These are phyloP conservation scores for Steinernema carpocapsae DNA, from an alignment of 2,888 invertebrate species.

Conservation along the genomic window DNA sequence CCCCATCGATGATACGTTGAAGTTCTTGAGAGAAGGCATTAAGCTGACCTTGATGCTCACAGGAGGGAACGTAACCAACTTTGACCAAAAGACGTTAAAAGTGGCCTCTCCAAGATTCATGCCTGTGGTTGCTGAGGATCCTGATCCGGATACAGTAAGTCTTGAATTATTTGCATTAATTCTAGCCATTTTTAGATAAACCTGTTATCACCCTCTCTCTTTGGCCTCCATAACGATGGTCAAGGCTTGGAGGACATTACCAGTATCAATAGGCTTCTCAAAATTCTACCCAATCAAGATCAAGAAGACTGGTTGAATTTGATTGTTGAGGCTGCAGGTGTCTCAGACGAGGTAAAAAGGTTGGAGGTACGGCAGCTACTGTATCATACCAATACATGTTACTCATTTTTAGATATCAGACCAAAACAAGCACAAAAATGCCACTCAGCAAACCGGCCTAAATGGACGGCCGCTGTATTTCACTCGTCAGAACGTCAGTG, in stretches of 20 bases:
- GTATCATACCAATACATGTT: too few species aligned
- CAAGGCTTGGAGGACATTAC: conserved; percentile 56
- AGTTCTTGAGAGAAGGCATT: conserved; percentile 59
- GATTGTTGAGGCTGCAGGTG: conserved; percentile 64
- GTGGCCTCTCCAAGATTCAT: conserved; percentile 63
- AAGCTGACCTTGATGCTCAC: conserved; percentile 58
- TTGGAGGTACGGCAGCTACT: not conserved
- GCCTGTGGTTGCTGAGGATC: conserved; percentile 62
- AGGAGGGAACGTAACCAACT: conserved; percentile 63
- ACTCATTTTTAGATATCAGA: too few species aligned
- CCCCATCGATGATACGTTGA: conserved; percentile 38
- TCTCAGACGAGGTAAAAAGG: conserved; percentile 45
- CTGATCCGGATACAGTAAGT: conserved; percentile 10
- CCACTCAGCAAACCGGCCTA: conserved; percentile 13
- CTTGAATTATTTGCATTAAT: not conserved
- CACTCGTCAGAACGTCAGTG: conserved; percentile 54
- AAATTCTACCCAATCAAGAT: conserved; percentile 54
- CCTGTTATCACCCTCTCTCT: conserved; percentile 64
- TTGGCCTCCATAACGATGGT: conserved; percentile 65
- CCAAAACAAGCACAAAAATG: too few species aligned
- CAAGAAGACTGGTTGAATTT: conserved; percentile 67
- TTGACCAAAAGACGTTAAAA: conserved; percentile 65
- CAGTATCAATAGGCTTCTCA: conserved; percentile 59
- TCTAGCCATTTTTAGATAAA: conserved; percentile 49
- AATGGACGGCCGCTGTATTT: conserved; percentile 55